phyloP scores from a whole-genome alignment of 2,113 vertebrate genomes.

The Turnix velox region DNA sequence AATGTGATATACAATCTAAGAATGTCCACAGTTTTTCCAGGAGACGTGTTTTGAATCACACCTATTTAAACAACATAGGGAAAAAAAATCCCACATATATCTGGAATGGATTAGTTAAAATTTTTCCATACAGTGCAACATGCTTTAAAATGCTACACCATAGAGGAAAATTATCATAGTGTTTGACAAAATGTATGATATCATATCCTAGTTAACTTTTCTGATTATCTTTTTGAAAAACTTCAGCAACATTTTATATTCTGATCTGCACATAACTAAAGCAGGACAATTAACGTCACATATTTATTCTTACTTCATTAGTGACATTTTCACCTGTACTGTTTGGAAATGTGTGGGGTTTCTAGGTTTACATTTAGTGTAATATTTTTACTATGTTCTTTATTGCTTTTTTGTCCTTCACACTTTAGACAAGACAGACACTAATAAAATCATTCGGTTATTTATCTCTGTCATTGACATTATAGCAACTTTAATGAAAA shows the following conservation, averaged over 20 bases:
- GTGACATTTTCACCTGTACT: not conserved
- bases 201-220: not conserved
- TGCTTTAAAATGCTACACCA: not conserved
- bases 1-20: not conserved
- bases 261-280: not conserved
- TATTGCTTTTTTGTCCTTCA: conserved; percentile 8
- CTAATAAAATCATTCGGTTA: conserved; percentile 37
- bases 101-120: not conserved
- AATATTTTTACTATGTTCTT: not conserved
- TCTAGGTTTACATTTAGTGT: not conserved
- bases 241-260: not conserved
- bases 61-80: not conserved
- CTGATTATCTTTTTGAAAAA: not conserved
- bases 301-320: conserved; percentile 53
- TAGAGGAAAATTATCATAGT: not conserved
- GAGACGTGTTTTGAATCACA: not conserved
- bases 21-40: not conserved
- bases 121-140: not conserved
- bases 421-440: conserved; percentile 23
- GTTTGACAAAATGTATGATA: not conserved
- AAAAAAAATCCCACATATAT: not conserved
- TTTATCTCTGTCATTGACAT: conserved; percentile 26
- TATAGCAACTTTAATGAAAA: conserved; percentile 2
- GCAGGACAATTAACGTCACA: conserved; percentile 10
- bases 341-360: not conserved